phyloP scores from a whole-genome alignment of 1,140 invertebrate genomes.

The Grapholita molesta region DNA sequence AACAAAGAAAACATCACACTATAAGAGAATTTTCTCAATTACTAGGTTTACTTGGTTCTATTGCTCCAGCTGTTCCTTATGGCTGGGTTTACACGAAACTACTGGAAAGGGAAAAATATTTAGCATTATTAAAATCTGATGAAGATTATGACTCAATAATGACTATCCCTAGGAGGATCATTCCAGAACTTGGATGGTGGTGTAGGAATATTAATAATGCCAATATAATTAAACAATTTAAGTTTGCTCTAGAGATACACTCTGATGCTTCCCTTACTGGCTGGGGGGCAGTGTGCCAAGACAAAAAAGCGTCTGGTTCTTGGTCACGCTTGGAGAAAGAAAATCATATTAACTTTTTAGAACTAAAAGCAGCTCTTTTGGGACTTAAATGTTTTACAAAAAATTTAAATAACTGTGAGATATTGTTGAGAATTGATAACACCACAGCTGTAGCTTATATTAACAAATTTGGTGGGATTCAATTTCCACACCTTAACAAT shows the following conservation, averaged over 20 bases:
- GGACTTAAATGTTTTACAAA: neutral
- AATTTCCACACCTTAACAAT: too few relatives aligned
- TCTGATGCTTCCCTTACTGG: neutral
- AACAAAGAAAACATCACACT: neutral
- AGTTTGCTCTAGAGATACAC: neutral
- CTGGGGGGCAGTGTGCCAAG: neutral
- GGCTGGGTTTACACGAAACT: constrained; percentile 1
- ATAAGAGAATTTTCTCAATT: neutral
- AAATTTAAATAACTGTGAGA: neutral
- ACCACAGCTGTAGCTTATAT: too few relatives aligned
- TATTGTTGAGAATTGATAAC: neutral
- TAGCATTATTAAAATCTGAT: neutral
- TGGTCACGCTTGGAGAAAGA: neutral
- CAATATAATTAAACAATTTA: neutral
- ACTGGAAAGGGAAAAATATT: neutral
- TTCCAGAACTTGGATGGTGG: neutral
- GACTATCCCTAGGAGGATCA: neutral
- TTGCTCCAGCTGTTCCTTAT: neutral
- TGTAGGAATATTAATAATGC: neutral
- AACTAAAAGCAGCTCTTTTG: neutral
- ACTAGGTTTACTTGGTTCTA: neutral
- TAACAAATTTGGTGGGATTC: too few relatives aligned
- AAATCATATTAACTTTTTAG: neutral
- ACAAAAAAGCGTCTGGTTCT: neutral
- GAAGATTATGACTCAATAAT: constrained; percentile 1